phyloP scores from a whole-genome alignment of 2,888 invertebrate genomes.

The Troilus luridus region DNA sequence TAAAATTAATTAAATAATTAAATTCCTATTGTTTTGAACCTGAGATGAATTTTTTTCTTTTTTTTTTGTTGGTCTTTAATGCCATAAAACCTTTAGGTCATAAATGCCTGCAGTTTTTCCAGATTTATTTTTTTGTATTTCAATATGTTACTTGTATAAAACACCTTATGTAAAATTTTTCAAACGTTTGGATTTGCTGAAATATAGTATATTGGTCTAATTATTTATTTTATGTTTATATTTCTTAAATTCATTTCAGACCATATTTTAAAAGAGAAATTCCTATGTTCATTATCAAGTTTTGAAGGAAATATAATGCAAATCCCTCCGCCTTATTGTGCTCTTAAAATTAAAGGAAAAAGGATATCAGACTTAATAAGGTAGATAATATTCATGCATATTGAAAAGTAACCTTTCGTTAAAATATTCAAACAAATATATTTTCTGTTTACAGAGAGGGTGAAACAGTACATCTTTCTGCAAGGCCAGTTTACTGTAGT shows the following conservation, averaged over 20 bases:
- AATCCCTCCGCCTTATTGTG: conserved; percentile 59
- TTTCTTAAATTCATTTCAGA: conserved; percentile 24
- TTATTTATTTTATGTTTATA: background rate
- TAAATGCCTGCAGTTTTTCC: too few species aligned
- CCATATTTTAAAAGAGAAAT: conserved; percentile 52
- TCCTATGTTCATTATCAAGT: conserved; percentile 42
- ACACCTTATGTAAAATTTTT: background rate
- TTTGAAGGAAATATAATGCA: conserved; percentile 61
- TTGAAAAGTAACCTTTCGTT: background rate
- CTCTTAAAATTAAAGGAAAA: conserved; percentile 58
- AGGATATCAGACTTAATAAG: conserved; percentile 60
- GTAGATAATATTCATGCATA: conserved; percentile 17
- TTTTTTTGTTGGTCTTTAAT: too few species aligned
- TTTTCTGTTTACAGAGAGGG: conserved; percentile 32
- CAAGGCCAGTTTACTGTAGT: conserved; percentile 56
- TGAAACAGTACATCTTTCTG: background rate
- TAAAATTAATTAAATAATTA: too few species aligned
- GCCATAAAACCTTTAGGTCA: too few species aligned
- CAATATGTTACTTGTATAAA: background rate
- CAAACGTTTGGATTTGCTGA: background rate
- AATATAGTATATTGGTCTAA: background rate
- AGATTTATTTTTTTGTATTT: too few species aligned
- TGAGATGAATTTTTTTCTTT: too few species aligned
- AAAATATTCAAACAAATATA: background rate
- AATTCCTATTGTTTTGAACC: too few species aligned